Percentiles rank a stretch among this genome's conserved stretches.
phyloP scores from a whole-genome alignment of 2,797 vertebrate species.

The Chloroceryle amazona region DNA sequence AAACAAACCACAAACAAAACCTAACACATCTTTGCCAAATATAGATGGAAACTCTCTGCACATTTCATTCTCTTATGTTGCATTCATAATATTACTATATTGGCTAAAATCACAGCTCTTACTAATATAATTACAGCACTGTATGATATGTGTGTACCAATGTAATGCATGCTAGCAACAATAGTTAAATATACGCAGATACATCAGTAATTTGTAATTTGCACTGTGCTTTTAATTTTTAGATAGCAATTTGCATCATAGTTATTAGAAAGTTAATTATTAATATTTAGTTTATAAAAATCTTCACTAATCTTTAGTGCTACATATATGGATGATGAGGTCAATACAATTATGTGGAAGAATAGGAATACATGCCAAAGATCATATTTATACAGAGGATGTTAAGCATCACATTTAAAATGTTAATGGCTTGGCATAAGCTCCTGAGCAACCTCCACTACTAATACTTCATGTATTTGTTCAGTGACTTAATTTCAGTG shows the following conservation, averaged over 20 bases:
- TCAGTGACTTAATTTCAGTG: conserved; percentile 55
- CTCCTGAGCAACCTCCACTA: background rate
- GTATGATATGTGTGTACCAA: background rate
- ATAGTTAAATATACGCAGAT: background rate
- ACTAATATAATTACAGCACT: background rate
- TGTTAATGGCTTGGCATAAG: conserved; percentile 45
- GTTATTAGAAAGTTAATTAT: background rate
- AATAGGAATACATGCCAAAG: conserved; percentile 19
- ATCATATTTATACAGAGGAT: background rate
- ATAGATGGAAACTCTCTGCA: background rate
- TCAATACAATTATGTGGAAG: background rate
- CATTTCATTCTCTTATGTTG: background rate
- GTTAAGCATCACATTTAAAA: conserved; percentile 19
- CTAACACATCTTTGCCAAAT: background rate
- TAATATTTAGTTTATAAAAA: background rate
- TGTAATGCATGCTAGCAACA: fast-evolving
- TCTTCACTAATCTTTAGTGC: background rate
- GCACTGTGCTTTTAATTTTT: background rate
- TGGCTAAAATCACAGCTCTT: background rate
- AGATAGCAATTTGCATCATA: background rate
- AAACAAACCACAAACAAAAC: background rate
- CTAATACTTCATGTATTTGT: conserved; percentile 52
- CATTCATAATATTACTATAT: background rate
- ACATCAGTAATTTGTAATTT: background rate
- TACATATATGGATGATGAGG: background rate